These are phyloP conservation scores for Neodiprion fabricii DNA, from an alignment of 1,140 invertebrate species.

Conservation along the genomic window DNA sequence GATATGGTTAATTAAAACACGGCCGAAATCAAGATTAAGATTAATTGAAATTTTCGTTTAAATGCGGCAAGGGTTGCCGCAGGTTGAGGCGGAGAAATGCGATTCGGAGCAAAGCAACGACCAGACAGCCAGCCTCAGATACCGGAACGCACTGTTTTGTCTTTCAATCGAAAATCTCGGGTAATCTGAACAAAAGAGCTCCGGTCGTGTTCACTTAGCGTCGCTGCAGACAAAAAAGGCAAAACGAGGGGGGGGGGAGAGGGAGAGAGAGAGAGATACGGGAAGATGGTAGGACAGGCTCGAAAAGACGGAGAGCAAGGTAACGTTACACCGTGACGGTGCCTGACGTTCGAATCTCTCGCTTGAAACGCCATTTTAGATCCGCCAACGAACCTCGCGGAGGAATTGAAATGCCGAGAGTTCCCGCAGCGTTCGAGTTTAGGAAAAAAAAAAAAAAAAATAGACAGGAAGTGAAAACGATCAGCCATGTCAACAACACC, in stretches of 20 bases:
- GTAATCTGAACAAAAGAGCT: constrained; percentile 2
- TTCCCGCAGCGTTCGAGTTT: background rate
- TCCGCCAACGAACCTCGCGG: background rate
- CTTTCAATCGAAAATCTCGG: constrained; percentile 5
- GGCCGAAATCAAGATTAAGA: too few relatives aligned
- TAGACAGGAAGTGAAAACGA: background rate
- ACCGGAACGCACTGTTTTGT: background rate
- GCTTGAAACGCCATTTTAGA: background rate
- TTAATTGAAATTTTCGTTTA: background rate
- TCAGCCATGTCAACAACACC: too few relatives aligned
- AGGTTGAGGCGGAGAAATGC: background rate
- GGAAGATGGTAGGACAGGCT: background rate
- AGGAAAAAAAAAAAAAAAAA: background rate
- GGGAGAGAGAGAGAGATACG: background rate
- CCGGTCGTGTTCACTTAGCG: constrained; percentile 1
- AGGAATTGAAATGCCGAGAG: background rate
- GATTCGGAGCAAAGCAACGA: background rate
- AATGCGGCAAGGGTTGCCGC: background rate
- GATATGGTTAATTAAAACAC: too few relatives aligned
- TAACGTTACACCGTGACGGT: constrained; percentile 4
- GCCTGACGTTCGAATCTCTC: constrained; percentile 3
- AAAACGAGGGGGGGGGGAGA: background rate
- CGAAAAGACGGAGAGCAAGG: background rate
- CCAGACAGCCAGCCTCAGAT: background rate
- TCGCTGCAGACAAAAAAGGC: background rate